Conservation (phyloP, 2,113 vertebrate genomes). For the Pristiophorus japonicus region DNA sequence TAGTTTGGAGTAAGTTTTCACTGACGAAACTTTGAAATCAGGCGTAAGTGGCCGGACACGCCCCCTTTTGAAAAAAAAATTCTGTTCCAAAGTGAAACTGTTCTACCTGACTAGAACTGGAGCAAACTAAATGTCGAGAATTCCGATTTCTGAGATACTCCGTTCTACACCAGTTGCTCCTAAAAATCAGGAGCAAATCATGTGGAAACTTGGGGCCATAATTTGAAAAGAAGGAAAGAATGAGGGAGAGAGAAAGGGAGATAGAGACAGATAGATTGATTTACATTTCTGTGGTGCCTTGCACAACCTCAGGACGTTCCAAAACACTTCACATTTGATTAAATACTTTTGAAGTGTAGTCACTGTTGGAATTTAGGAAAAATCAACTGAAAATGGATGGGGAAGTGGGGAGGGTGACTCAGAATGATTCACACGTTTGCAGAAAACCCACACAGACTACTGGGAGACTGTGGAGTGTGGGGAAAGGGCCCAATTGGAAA, state of each 20-base stretch:
- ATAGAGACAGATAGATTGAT: neutral
- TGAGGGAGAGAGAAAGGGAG: neutral
- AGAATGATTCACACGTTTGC: neutral
- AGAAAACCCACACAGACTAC: neutral
- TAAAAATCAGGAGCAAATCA: too few species aligned
- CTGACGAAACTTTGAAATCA: too few species aligned
- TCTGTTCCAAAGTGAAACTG: too few species aligned
- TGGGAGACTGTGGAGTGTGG: neutral
- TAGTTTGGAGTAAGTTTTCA: too few species aligned
- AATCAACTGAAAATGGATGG: neutral
- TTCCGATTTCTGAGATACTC: too few species aligned
- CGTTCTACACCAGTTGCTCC: too few species aligned
- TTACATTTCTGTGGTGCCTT: neutral
- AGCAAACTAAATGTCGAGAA: too few species aligned
- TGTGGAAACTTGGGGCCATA: too few species aligned
- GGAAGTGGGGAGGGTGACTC: neutral
- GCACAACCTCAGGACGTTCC: neutral
- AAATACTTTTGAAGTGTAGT: neutral
- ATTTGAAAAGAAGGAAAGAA: neutral
- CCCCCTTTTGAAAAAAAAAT: too few species aligned
- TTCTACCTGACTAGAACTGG: too few species aligned
- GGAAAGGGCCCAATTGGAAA: neutral
- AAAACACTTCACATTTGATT: neutral
- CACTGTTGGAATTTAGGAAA: neutral
- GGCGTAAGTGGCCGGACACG: too few species aligned